A percentile compares a stretch with the other conserved stretches of the same genome.
Evolutionary conservation across 2,797 vertebrate species (phyloP).

Genomic region (Okamejei kenojei): DNA sequence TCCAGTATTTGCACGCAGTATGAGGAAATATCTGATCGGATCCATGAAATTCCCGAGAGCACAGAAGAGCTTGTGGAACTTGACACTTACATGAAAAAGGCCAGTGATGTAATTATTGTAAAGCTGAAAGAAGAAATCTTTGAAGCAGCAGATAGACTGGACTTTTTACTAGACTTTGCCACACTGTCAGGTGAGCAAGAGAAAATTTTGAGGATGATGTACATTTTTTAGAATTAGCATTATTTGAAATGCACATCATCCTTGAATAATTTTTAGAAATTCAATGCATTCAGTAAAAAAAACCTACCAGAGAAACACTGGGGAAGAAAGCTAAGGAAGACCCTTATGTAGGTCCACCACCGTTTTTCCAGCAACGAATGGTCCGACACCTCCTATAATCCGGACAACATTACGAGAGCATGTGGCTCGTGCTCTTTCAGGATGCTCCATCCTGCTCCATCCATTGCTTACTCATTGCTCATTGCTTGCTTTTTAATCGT

Average conservation of each 20-base stretch:
- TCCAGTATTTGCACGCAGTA: conserved; percentile 74
- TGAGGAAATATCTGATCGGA: conserved; percentile 60
- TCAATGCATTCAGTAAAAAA: not conserved
- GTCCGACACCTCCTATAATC: no score
- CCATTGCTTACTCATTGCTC: no score
- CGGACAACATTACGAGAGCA: no score
- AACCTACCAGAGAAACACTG: not conserved
- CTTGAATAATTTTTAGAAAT: not conserved
- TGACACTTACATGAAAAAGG: conserved; percentile 61
- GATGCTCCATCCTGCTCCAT: no score
- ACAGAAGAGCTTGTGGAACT: conserved; percentile 71
- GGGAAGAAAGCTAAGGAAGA: not conserved
- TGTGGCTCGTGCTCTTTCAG: no score
- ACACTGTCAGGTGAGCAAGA: conserved; percentile 62
- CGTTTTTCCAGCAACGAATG: no score
- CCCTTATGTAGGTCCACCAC: no score
- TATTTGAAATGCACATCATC: not conserved
- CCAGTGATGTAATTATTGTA: conserved; percentile 68
- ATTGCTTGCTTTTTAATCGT: no score
- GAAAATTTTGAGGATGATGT: not conserved
- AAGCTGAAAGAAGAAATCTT: conserved; percentile 63
- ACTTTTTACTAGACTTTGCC: conserved; percentile 74
- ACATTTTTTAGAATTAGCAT: not conserved
- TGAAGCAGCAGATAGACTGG: conserved; percentile 62
- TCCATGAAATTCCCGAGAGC: conserved; percentile 60